phyloP scores from a whole-genome alignment of 2,797 vertebrate species.

The Melanotaenia pygmaea region DNA sequence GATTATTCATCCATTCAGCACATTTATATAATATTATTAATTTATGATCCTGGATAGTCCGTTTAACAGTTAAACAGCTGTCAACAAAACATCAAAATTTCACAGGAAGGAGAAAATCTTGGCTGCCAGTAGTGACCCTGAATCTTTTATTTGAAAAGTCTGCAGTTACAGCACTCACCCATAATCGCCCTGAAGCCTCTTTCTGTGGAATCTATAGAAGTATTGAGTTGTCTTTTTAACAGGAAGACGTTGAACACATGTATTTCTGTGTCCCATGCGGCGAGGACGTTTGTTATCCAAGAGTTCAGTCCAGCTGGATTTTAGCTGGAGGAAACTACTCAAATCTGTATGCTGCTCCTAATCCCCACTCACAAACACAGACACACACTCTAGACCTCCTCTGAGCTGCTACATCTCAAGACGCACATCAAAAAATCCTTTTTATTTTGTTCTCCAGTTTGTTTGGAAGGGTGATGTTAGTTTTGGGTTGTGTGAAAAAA shows the following conservation, averaged over 20 bases:
- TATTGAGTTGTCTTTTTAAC: conserved; percentile 12
- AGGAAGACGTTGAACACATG: not conserved
- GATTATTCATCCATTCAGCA: conserved; percentile 33
- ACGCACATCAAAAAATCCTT: conserved; percentile 58
- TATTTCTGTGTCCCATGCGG: conserved; percentile 3
- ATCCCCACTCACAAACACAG: conserved; percentile 61
- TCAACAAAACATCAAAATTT: conserved; percentile 3
- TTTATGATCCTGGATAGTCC: conserved; percentile 6
- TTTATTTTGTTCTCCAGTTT: conserved; percentile 53
- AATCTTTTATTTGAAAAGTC: conserved; percentile 26
- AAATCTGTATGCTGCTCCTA: conserved; percentile 68
- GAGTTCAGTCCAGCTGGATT: conserved; percentile 50
- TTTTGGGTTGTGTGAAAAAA: not conserved
- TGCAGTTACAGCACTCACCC: conserved; percentile 27
- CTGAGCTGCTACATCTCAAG: conserved; percentile 54
- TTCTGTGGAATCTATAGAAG: conserved; percentile 28
- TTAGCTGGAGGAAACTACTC: conserved; percentile 45
- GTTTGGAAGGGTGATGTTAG: conserved; percentile 29
- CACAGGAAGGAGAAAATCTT: conserved; percentile 1
- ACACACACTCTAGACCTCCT: conserved; percentile 45
- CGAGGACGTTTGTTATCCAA: conserved; percentile 41
- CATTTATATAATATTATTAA: conserved; percentile 30
- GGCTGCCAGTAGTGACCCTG: conserved; percentile 3
- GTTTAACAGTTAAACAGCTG: conserved; percentile 13
- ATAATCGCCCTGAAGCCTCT: conserved; percentile 12